phyloP scores from a whole-genome alignment of 2,797 vertebrate species.

The Taeniopygia guttata region DNA sequence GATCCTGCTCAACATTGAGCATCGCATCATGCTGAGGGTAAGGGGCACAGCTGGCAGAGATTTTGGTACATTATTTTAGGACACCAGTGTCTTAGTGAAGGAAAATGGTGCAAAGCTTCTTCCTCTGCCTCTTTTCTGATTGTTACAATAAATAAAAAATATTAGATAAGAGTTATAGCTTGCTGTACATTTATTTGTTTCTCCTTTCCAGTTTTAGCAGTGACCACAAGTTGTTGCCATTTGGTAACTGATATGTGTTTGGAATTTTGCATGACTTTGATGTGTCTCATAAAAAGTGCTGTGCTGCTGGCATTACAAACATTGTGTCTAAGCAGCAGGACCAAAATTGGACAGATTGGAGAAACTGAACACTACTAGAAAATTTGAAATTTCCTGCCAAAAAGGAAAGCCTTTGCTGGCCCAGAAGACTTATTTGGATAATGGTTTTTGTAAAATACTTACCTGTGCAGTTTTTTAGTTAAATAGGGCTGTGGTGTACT shows the following conservation, averaged over 20 bases:
- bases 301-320: background rate
- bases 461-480: background rate
- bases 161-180: background rate
- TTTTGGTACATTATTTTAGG: background rate
- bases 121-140: background rate
- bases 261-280: background rate
- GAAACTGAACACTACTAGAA: background rate
- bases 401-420: background rate
- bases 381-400: background rate
- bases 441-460: background rate
- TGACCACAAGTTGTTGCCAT: background rate
- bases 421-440: background rate
- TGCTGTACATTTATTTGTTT: background rate
- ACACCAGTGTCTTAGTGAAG: background rate
- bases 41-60: background rate
- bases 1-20: constrained; percentile 97
- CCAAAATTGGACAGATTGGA: background rate
- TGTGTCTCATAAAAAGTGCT: background rate
- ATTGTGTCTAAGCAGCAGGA: background rate
- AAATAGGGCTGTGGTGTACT: background rate
- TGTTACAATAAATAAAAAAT: background rate
- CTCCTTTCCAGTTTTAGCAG: background rate
- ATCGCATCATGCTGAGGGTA: constrained; percentile 98
- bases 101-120: background rate
- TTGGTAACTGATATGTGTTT: background rate